phyloP scores from a whole-genome alignment of 2,888 invertebrate species.

The Agapostemon virescens region DNA sequence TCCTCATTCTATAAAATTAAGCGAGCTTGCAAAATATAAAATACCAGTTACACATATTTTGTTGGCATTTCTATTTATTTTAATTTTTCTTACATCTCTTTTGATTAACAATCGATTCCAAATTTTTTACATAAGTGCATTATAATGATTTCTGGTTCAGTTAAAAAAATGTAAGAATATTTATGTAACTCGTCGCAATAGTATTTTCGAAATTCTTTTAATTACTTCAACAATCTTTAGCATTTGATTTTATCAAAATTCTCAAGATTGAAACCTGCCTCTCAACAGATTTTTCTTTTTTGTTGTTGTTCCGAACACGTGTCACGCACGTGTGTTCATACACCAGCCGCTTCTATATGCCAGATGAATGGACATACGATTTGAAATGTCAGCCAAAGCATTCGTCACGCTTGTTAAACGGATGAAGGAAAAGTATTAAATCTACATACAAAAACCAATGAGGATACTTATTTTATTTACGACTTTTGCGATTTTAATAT shows the following conservation, averaged over 20 bases:
- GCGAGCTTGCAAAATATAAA: constrained; percentile 72
- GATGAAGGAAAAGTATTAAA: constrained; percentile 27
- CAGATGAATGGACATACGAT: constrained; percentile 49
- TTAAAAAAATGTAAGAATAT: not conserved
- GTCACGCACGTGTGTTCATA: constrained; percentile 50
- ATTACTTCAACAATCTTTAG: not conserved
- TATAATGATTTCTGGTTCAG: not conserved
- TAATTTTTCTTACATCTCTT: not conserved
- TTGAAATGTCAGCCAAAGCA: constrained; percentile 44
- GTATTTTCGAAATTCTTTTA: not conserved
- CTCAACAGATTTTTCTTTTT: constrained; percentile 51
- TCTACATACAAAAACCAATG: not conserved
- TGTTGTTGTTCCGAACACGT: constrained; percentile 43
- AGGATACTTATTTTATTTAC: not conserved
- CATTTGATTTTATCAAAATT: constrained; percentile 24
- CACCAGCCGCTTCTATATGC: constrained; percentile 40
- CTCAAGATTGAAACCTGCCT: constrained; percentile 25
- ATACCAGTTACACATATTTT: not conserved
- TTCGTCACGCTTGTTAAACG: constrained; percentile 46
- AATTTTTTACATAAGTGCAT: not conserved
- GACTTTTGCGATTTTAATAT: not conserved
- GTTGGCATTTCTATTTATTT: not conserved
- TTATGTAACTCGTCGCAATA: not conserved
- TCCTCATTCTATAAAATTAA: constrained; percentile 83
- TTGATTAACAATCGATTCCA: not conserved